Base-by-base conservation (phyloP, 2,113 vertebrate genomes). In the Poeciliopsis turrubarensis region DNA sequence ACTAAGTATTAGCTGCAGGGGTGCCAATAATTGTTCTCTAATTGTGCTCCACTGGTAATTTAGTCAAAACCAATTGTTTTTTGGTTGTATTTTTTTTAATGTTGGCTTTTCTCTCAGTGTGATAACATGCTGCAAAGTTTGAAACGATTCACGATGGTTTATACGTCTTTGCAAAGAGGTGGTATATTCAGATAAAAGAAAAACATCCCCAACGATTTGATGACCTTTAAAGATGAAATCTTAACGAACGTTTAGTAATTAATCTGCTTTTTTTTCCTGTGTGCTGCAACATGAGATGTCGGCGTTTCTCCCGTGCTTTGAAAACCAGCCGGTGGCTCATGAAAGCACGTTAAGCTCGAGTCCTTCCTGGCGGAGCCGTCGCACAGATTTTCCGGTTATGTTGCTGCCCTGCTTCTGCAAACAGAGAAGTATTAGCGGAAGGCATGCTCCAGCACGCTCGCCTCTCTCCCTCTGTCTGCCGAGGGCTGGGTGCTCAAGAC, bases 371-470 rank as follows among this genome's bases (percentile, higher is more conserved):
- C 32, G 25, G 4, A 66, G 31, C 51, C 8, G 29, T 31, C 65
- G 25, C 8, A 1, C 51, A 60, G 19, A 60, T 31, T 70, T 78
- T 71, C 66, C 70, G 57, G 34, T 72, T 29, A 29, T 13, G 27
- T 26, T n/a, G 51, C 32, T 54, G 74, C 44, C 14, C 64, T 62
- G 29, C 72, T 71, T 78, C 76, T 68, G 62, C 79, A 78, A 90
- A 78, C 77, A 60, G 70, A 69, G 54, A 73, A n/a, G 65, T 74
- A 82, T 85, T 67, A 68, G 79, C 60, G 61, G 6, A 39, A 61
- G 77, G 84, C 87, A 27, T 66, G 87, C 68, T 72, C 47, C 54
- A 27, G 64, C 87, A 84, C 4, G 89, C 80, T 88, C 72, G 22
- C 66, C 73, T 77, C 26, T 68, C 39, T 30, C 2, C 63, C 19